Conservation (phyloP, 2,113 vertebrate species). For the Pangasianodon hypophthalmus region DNA sequence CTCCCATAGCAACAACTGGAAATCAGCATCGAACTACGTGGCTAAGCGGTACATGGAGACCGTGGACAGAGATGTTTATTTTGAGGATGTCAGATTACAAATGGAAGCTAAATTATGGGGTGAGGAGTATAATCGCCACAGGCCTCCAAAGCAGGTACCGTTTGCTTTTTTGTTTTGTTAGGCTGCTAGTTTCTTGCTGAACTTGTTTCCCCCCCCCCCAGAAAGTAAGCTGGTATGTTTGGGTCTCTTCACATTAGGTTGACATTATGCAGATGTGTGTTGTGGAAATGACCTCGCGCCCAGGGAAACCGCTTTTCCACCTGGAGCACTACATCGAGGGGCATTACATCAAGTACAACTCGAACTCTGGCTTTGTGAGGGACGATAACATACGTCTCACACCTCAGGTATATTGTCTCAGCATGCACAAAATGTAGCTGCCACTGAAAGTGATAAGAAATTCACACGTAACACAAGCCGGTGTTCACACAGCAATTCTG, state of each 20-base stretch:
- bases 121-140: conserved; percentile 93
- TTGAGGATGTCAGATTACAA: conserved; percentile 93
- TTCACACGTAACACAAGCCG: background rate
- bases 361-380: conserved; percentile 95
- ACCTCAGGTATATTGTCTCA: conserved; percentile 80
- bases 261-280: conserved; percentile 97
- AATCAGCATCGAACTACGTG: conserved; percentile 92
- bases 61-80: conserved; percentile 87
- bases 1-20: conserved; percentile 92
- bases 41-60: conserved; percentile 89
- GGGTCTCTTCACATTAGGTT: conserved; percentile 74
- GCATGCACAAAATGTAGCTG: background rate
- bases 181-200: background rate
- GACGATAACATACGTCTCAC: conserved; percentile 96
- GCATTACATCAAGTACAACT: conserved; percentile 99
- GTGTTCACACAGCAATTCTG: background rate
- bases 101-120: conserved; percentile 99
- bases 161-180: background rate
- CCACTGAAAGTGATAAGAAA: background rate
- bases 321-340: conserved; percentile 98
- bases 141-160: conserved; percentile 92
- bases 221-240: background rate
- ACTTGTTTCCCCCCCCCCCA: no score
- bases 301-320: conserved; percentile 87
- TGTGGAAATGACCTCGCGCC: conserved; percentile 84